phyloP scores from a whole-genome alignment of 1,140 invertebrate species.

The Subanguina moxae region DNA sequence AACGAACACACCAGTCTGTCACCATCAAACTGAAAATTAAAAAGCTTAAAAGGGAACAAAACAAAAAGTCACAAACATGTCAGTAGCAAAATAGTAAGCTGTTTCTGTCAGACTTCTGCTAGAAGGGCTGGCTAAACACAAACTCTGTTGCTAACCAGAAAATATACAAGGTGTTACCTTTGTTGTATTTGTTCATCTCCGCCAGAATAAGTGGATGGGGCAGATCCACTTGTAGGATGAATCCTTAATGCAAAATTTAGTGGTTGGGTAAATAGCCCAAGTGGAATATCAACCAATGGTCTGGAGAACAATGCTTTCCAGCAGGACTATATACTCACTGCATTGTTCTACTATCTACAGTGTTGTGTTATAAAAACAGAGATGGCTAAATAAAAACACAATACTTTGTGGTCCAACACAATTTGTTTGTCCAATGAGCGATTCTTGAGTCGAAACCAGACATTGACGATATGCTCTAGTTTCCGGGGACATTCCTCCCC shows the following conservation, averaged over 20 bases:
- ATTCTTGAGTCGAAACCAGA: constrained; percentile 36
- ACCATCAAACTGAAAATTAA: constrained; percentile 20
- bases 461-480: constrained; percentile 35
- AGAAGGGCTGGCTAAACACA: not conserved
- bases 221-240: constrained; percentile 38
- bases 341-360: constrained; percentile 25
- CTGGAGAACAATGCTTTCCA: constrained; percentile 45
- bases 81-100: constrained; percentile 43
- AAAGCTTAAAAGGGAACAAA: not conserved
- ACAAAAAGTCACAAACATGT: constrained; percentile 36
- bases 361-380: not conserved
- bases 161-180: constrained; percentile 3
- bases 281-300: constrained; percentile 34
- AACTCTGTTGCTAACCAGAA: no score
- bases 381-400: not conserved
- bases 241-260: constrained; percentile 24
- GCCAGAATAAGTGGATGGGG: constrained; percentile 40
- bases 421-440: constrained; percentile 6
- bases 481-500: constrained; percentile 42
- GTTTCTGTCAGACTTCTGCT: constrained; percentile 24
- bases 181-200: constrained; percentile 17
- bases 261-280: not conserved
- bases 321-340: constrained; percentile 40
- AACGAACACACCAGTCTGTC: constrained; percentile 36
- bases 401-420: constrained; percentile 6